Evolutionary conservation across 2,797 vertebrate species (phyloP), one percentile per base, ranked within the genome.

Genomic region (Ispidina lecontei): DNA sequence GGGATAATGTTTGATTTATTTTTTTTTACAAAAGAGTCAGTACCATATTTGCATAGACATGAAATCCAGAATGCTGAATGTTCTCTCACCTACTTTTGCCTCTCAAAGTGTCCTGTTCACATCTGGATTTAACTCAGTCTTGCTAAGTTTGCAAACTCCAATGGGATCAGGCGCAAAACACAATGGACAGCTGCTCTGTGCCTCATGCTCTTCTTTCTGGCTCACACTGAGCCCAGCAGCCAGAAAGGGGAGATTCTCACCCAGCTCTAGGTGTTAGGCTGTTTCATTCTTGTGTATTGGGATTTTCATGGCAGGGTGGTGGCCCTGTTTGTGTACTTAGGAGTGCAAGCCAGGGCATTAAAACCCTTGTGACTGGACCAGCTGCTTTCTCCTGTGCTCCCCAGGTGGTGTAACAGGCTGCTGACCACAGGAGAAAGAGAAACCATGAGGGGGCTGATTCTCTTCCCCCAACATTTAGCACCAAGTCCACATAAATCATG

Each of bases 401-500:
- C 37, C 37, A 15, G 14, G 37, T 39, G 37, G 37, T 39, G 14
- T 39, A 39, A 15, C 37, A 39, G 37, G 10, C 22, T 63, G 25
- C 64, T 79, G 44, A 41, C 52, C 33, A 7, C 14, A 8, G 29
- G 15, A 60, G n/a, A 41, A 26, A n/a, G 11, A 11, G 6, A 4
- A 35, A 19, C 4, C 12, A 6, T 6, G 14, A 29, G 19, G 19
- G n/a, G 1, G 2, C 35, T 28, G 26, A 4, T 17, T 47, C 14
- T 60, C 8, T 4, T 1, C 23, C 14, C 19, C 70, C 18, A 16
- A 12, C 33, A 6, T 29, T 51, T 23, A 44, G 21, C 47, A 33
- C 3, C 2, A n/a, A 12, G 33, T 17, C 21, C 31, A 10, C 1
- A 1, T 23, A 2, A 1, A 10, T 19, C 31, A 65, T 47, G 37